Conservation (phyloP, 2,797 vertebrate species). For the Mareca penelope region DNA sequence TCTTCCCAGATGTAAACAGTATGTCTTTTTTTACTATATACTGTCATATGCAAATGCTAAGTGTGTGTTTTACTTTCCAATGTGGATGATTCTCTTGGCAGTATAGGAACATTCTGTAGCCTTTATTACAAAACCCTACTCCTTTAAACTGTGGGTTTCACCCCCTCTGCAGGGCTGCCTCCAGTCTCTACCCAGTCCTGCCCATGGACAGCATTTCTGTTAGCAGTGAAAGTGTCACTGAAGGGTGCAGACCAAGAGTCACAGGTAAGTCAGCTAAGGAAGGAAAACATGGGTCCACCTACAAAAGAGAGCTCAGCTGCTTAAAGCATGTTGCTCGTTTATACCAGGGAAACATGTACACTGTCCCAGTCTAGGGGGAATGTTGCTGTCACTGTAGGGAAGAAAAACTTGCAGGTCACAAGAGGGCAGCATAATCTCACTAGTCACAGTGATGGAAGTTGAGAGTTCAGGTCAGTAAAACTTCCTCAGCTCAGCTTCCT, state of each 20-base stretch:
- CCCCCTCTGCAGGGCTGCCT: not conserved
- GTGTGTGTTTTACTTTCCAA: not conserved
- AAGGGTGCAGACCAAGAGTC: not conserved
- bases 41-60: not conserved
- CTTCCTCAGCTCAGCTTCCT: not conserved
- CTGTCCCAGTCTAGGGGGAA: not conserved
- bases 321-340: not conserved
- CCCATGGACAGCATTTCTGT: not conserved
- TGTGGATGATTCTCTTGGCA: not conserved
- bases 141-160: not conserved
- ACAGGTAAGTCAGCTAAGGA: not conserved
- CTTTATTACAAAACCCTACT: not conserved
- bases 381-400: not conserved
- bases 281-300: not conserved
- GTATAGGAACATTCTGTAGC: not conserved
- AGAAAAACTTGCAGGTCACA: not conserved
- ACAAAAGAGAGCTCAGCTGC: not conserved
- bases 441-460: not conserved
- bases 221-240: not conserved
- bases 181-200: not conserved
- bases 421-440: slow-evolving; percentile 52
- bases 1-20: not conserved
- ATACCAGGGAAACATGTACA: not conserved
- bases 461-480: not conserved
- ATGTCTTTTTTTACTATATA: not conserved